Percentiles rank a stretch among this genome's conserved stretches.
phyloP scores from a whole-genome alignment of 2,113 vertebrate genomes.

The Bambusicola thoracicus region DNA sequence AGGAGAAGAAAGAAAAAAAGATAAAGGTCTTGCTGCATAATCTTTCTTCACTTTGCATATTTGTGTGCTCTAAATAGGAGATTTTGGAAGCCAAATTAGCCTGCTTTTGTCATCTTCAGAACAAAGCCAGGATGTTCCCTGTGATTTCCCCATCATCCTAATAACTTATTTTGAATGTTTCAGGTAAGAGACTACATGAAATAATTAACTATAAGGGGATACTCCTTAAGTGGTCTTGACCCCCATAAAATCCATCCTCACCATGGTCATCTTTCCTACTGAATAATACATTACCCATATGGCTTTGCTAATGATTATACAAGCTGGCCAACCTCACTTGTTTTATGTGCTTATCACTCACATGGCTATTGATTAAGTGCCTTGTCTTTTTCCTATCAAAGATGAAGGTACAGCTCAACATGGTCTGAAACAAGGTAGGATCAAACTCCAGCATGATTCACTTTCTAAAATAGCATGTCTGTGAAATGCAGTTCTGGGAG shows the following conservation, averaged over 20 bases:
- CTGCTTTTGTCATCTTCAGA: background rate
- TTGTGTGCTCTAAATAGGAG: background rate
- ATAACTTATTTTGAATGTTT: background rate
- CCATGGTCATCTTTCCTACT: constrained; percentile 28
- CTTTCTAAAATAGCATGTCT: background rate
- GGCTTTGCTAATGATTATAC: constrained; percentile 1
- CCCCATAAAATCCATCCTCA: background rate
- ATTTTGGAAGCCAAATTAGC: background rate
- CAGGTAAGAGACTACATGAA: background rate
- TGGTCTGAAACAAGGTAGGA: constrained; percentile 4
- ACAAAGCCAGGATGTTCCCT: background rate
- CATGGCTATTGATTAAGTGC: constrained; percentile 60
- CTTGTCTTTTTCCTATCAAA: constrained; percentile 51
- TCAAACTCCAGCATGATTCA: background rate
- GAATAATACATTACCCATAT: constrained; percentile 9
- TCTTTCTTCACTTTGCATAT: background rate
- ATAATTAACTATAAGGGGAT: background rate
- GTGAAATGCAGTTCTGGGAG: constrained; percentile 14
- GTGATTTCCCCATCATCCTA: background rate
- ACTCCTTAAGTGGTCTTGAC: background rate
- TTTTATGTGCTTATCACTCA: constrained; percentile 58
- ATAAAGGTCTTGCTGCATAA: background rate
- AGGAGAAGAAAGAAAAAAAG: too few species aligned
- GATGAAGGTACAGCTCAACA: constrained; percentile 26
- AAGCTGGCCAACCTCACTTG: constrained; percentile 27